Percentiles rank a stretch among this genome's conserved stretches.
Conservation (phyloP, 2,888 invertebrate species). For the Eilema caniola region DNA sequence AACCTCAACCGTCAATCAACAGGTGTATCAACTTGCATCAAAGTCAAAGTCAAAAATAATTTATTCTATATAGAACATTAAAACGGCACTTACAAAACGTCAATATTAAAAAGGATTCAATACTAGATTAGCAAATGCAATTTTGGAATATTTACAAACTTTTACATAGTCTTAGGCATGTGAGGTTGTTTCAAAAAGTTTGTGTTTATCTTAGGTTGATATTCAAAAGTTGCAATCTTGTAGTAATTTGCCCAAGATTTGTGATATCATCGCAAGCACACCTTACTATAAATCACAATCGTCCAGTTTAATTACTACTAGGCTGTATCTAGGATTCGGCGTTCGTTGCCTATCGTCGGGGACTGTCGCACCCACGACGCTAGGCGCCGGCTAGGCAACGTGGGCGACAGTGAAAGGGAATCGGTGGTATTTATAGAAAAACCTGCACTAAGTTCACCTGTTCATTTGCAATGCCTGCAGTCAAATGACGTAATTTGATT, state of each 20-base stretch:
- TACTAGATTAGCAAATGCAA: too few species aligned
- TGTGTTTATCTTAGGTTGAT: too few species aligned
- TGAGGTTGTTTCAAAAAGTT: too few species aligned
- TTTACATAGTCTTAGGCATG: too few species aligned
- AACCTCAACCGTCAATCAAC: too few species aligned
- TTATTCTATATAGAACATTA: too few species aligned
- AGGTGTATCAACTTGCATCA: too few species aligned
- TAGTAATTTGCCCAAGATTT: conserved; percentile 8
- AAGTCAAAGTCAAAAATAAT: too few species aligned
- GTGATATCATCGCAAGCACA: conserved; percentile 33
- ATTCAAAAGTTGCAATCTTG: neutral
- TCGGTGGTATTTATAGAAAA: conserved; percentile 61
- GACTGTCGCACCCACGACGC: conserved; percentile 63
- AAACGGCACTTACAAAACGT: too few species aligned
- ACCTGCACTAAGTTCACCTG: conserved; percentile 57
- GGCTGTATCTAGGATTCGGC: conserved; percentile 61
- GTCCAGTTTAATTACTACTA: conserved; percentile 62
- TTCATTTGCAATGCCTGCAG: conserved; percentile 23
- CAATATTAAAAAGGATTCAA: too few species aligned
- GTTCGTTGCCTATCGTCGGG: conserved; percentile 57
- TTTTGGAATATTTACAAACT: too few species aligned
- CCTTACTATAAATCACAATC: conserved; percentile 59
- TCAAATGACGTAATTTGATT: conserved; percentile 19
- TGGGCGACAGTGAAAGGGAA: conserved; percentile 72
- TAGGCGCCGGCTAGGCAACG: conserved; percentile 61